Evolutionary conservation across 2,888 invertebrate genomes (phyloP).

Genomic region (Exephanes ischioxanthus): DNA sequence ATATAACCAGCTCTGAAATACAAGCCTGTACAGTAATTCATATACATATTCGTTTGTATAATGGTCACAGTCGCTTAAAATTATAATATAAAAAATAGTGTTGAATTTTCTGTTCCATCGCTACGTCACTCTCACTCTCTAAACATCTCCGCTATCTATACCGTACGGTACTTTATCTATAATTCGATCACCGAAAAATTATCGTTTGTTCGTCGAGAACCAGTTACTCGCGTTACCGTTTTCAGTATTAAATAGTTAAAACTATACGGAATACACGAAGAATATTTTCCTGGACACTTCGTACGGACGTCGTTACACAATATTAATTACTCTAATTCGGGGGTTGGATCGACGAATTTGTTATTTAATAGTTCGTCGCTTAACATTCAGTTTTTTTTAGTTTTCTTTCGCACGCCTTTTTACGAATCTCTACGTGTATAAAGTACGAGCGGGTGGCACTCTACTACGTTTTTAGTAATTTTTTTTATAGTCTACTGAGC

Average conservation of each 20-base stretch:
- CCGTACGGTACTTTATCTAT: constrained; percentile 15
- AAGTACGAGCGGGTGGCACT: constrained; percentile 41
- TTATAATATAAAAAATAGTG: constrained; percentile 69
- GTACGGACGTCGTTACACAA: constrained; percentile 28
- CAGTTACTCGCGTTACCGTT: constrained; percentile 8
- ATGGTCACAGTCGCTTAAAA: constrained; percentile 65
- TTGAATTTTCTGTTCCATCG: constrained; percentile 57
- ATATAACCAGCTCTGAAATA: constrained; percentile 32
- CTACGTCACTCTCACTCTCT: constrained; percentile 38
- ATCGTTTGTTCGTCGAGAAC: constrained; percentile 16
- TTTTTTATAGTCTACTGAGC: constrained; percentile 40
- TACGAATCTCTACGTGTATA: constrained; percentile 35
- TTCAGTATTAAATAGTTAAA: constrained; percentile 27
- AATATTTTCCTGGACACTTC: constrained; percentile 37
- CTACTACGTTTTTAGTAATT: constrained; percentile 6
- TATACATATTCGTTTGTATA: constrained; percentile 58
- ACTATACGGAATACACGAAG: constrained; percentile 21
- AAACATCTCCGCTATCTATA: constrained; percentile 38
- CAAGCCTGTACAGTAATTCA: constrained; percentile 64
- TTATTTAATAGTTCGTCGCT: constrained; percentile 35
- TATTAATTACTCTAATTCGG: constrained; percentile 37
- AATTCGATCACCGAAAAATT: constrained; percentile 32
- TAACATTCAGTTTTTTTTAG: constrained; percentile 47
- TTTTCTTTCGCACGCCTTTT: constrained; percentile 19
- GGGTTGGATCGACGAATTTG: constrained; percentile 2